These are phyloP conservation scores for Saturnia pavonia DNA, from an alignment of 2,888 invertebrate genomes.

Conservation along the genomic window DNA sequence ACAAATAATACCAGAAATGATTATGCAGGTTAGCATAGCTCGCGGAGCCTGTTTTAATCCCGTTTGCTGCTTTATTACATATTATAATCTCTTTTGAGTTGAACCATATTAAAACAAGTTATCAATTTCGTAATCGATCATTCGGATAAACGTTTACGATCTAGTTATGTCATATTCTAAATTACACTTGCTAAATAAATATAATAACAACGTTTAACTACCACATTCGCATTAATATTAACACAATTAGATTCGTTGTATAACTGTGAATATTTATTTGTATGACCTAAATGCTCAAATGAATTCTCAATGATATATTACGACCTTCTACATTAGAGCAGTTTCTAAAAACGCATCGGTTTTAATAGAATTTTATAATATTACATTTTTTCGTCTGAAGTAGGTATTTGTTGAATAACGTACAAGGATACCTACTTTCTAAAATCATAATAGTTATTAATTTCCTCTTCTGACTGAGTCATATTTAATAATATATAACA, in stretches of 20 bases:
- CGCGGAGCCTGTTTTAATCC: conserved; percentile 8
- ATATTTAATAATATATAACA: background rate
- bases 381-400: background rate
- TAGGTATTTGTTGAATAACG: background rate
- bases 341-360: background rate
- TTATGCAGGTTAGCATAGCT: background rate
- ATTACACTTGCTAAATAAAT: conserved; percentile 30
- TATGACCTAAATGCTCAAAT: background rate
- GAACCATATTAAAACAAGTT: conserved; percentile 1
- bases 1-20: background rate
- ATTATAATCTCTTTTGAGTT: background rate
- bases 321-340: background rate
- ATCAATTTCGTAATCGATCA: background rate
- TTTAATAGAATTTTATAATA: background rate
- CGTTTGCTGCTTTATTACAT: background rate
- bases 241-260: conserved; percentile 14
- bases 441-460: background rate
- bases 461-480: background rate
- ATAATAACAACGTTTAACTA: conserved; percentile 25
- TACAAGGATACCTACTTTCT: background rate
- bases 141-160: background rate
- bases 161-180: conserved; percentile 41
- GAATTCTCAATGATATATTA: background rate
- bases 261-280: background rate
- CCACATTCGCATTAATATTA: conserved; percentile 17